Conservation (phyloP, 2,888 invertebrate genomes). For the Agrochola lota region DNA sequence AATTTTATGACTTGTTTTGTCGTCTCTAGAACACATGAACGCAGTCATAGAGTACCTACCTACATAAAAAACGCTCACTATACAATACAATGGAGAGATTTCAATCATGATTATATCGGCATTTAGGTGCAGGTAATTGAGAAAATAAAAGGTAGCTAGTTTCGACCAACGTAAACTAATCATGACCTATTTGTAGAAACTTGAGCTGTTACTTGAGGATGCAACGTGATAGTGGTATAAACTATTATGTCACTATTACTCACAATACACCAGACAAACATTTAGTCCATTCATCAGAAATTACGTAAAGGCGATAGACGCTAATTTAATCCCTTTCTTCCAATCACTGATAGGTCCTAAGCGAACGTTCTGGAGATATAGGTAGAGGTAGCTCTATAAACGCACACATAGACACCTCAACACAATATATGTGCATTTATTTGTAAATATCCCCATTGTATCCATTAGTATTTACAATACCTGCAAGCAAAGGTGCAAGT, state of each 20-base stretch:
- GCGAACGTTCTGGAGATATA: constrained; percentile 11
- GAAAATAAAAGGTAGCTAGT: constrained; percentile 12
- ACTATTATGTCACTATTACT: constrained; percentile 26
- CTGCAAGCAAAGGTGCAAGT: background rate
- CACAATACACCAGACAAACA: constrained; percentile 17
- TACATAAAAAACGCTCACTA: constrained; percentile 16
- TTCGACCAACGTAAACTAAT: constrained; percentile 10
- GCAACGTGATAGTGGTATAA: constrained; percentile 15
- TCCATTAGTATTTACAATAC: background rate
- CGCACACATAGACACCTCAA: constrained; percentile 13
- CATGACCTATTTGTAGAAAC: constrained; percentile 25
- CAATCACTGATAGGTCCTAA: constrained; percentile 28
- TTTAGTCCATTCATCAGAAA: constrained; percentile 26
- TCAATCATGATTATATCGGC: background rate
- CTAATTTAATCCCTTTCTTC: constrained; percentile 27
- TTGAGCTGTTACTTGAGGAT: constrained; percentile 11
- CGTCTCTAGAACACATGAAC: constrained; percentile 30
- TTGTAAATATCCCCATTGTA: constrained; percentile 30
- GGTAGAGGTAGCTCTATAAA: background rate
- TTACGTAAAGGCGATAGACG: constrained; percentile 18
- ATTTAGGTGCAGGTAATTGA: constrained; percentile 5
- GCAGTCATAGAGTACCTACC: constrained; percentile 5
- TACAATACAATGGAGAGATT: constrained; percentile 13
- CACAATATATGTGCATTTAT: background rate
- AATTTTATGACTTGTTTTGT: constrained; percentile 49